Evolutionary conservation across 2,797 vertebrate species (phyloP), one percentile per base, ranked within the genome.

Genomic region (Spatula versicolor): DNA sequence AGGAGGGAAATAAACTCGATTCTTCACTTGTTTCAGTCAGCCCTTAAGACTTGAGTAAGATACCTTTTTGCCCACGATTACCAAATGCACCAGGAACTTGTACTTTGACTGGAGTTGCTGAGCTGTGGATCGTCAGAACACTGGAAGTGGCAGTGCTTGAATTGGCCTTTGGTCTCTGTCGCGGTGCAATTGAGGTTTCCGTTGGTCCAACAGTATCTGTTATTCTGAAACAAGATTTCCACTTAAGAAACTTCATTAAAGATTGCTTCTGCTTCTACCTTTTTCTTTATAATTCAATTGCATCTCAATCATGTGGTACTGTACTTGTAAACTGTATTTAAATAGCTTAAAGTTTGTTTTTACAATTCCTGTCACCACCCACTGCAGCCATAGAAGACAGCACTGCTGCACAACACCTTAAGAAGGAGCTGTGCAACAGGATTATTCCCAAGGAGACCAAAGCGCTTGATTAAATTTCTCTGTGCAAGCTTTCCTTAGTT

Each of bases 161-260:
- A 87, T 94, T 98, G 86, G 99, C 99, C 97, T 99, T 99, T 88
- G 99, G 99, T 97, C 99, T 98, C 97, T 99, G 99, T 92, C 99
- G 97, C 13, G 99, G 99, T 88, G 98, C 99, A 85, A 99, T 99
- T n/a, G 99, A 99, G 68, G 99, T 99, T 97, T 99, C 99, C n/a
- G 99, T 99, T 91, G 99, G 99, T 66, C 99, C 99, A 92, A 98
- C 98, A 13, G 98, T 98, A 93, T 99, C 99, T 14, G 98, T 99
- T 97, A 99, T 99, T 98, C 99, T 99, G 96, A 16, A 97, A 94
- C 52, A 96, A 46, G 87, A 83, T 43, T 88, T 73, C 64, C 82
- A 84, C 2, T 13, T 11, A 28, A 85, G 25, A 94, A 6, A n/a
- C 6, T 72, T 21, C 3, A 72, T 43, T 6, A 56, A 77, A 81